Evolutionary conservation across 2,888 invertebrate species (phyloP).

Genomic region (Caenorhabditis japonica): DNA sequence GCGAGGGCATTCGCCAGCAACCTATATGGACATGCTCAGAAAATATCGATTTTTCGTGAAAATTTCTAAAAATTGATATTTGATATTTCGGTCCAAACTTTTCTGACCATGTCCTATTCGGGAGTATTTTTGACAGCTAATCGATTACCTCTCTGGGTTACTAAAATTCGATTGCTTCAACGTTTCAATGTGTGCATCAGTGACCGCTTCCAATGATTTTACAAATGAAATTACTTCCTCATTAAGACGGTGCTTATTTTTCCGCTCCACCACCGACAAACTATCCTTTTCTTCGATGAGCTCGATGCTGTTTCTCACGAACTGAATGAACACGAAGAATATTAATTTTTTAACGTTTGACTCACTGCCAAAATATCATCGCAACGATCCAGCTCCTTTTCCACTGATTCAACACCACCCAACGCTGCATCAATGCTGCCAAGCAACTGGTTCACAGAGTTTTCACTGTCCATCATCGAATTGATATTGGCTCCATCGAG

Average conservation of each 20-base stretch:
- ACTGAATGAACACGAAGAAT: constrained; percentile 81
- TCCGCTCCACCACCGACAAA: constrained; percentile 88
- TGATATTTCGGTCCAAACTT: too few relatives aligned
- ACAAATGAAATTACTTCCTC: constrained; percentile 59
- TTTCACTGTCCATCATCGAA: constrained; percentile 90
- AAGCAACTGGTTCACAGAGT: constrained; percentile 82
- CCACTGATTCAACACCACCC: constrained; percentile 79
- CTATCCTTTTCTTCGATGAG: constrained; percentile 92
- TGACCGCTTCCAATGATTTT: constrained; percentile 67
- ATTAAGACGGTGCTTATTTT: constrained; percentile 83
- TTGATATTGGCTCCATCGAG: constrained; percentile 86
- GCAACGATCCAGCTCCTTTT: constrained; percentile 85
- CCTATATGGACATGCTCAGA: too few relatives aligned
- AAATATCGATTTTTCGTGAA: too few relatives aligned
- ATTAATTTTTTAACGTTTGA: not conserved
- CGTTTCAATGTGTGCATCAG: constrained; percentile 66
- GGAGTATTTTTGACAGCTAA: too few relatives aligned
- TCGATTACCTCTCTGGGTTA: constrained; percentile 68
- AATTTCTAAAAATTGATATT: too few relatives aligned
- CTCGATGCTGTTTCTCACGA: constrained; percentile 89
- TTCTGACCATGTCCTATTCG: too few relatives aligned
- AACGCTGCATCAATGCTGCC: constrained; percentile 64
- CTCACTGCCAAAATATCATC: constrained; percentile 82
- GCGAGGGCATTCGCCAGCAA: too few relatives aligned
- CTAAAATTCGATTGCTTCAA: constrained; percentile 72